Conservation (phyloP, 2,797 vertebrate genomes). For the Phalloptychus januarius region DNA sequence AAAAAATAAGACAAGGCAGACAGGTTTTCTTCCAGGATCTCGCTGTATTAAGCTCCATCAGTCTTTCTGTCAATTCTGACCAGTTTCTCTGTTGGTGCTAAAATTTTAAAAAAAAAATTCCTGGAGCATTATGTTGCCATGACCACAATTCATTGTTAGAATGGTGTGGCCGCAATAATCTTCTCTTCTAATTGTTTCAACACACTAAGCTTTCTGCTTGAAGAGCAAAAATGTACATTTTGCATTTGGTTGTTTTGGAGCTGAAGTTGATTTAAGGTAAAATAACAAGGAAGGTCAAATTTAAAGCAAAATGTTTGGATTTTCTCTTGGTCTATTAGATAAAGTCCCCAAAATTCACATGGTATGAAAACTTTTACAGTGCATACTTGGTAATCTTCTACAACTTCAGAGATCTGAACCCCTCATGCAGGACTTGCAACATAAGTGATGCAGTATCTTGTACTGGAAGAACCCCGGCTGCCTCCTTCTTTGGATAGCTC, state of each 20-base stretch:
- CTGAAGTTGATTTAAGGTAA: neutral
- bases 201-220: neutral
- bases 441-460: neutral
- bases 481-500: slow-evolving; percentile 36
- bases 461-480: neutral
- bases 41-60: neutral
- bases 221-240: neutral
- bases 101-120: neutral
- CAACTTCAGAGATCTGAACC: neutral
- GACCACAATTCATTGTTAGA: neutral
- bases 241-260: neutral
- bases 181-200: neutral
- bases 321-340: neutral
- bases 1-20: neutral
- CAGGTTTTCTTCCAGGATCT: neutral
- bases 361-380: neutral
- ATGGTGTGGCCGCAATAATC: neutral
- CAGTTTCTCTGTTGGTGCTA: neutral
- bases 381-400: neutral
- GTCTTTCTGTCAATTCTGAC: neutral
- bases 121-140: neutral
- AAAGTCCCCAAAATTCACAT: neutral
- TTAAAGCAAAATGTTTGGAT: neutral
- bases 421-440: neutral
- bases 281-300: neutral